Percentiles rank a stretch among this genome's conserved stretches.
Evolutionary conservation across 1,140 invertebrate species (phyloP).

Genomic region (Lepidurus arcticus): DNA sequence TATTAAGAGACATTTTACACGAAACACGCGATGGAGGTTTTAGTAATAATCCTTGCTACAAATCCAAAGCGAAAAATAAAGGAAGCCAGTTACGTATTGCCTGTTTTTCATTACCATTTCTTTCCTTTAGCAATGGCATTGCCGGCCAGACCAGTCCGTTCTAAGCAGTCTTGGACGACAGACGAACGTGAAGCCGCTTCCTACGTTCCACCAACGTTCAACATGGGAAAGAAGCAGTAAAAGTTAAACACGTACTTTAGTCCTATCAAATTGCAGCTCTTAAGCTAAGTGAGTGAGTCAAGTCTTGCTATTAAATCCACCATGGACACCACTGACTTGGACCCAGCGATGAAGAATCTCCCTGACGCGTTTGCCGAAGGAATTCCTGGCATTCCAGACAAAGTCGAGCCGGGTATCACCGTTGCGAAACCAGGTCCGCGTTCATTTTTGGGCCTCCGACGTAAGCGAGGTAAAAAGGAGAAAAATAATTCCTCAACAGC

Average conservation of each 20-base stretch:
- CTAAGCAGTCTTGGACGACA: not conserved
- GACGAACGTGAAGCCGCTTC: not conserved
- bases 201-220: not conserved
- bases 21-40: not conserved
- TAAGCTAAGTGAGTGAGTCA: not conserved
- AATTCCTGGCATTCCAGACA: not conserved
- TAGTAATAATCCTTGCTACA: not conserved
- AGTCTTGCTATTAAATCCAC: not conserved
- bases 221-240: not conserved
- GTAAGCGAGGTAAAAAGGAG: not conserved
- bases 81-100: conserved; percentile 2
- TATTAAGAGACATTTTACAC: too few species aligned
- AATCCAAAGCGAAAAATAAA: not conserved
- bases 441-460: conserved; percentile 1
- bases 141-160: not conserved
- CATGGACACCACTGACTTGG: conserved; percentile 14
- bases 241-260: not conserved
- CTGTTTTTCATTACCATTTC: not conserved
- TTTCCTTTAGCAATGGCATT: not conserved
- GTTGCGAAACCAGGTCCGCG: not conserved
- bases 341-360: not conserved
- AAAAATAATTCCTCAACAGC: not conserved
- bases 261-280: not conserved
- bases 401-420: not conserved
- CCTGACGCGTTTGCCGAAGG: not conserved